A percentile compares a stretch with the other conserved stretches of the same genome.
These are phyloP conservation scores for Calephelis nemesis DNA, from an alignment of 1,140 invertebrate species.

Conservation along the genomic window DNA sequence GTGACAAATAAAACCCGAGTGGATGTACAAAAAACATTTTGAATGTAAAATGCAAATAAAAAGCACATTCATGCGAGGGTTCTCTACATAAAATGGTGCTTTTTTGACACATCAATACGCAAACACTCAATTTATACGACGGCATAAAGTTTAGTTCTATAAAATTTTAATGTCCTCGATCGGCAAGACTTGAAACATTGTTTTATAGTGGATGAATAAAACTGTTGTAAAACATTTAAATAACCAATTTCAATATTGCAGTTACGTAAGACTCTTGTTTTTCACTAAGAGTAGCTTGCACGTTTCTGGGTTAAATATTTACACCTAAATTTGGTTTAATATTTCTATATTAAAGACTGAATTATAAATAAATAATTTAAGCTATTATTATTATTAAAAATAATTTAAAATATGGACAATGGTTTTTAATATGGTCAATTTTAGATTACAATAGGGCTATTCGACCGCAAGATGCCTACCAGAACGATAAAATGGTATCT, in stretches of 20 bases:
- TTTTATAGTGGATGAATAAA: constrained; percentile 11
- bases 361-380: too few relatives aligned
- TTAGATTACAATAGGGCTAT: too few relatives aligned
- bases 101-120: constrained; percentile 65
- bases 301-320: too few relatives aligned
- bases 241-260: neutral
- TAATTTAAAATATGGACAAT: too few relatives aligned
- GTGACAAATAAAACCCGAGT: neutral
- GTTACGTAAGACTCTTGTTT: neutral
- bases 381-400: too few relatives aligned
- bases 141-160: constrained; percentile 60
- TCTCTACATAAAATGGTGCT: constrained; percentile 63
- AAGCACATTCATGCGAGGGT: constrained; percentile 65
- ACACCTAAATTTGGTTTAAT: too few relatives aligned
- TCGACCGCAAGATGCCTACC: too few relatives aligned
- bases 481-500: too few relatives aligned
- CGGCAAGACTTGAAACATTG: constrained; percentile 18
- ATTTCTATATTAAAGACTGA: too few relatives aligned
- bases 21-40: constrained; percentile 35
- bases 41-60: constrained; percentile 58
- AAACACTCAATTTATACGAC: constrained; percentile 57
- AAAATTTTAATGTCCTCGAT: constrained; percentile 58
- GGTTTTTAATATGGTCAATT: too few relatives aligned
- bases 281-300: neutral
- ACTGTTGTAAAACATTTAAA: constrained; percentile 3